Evolutionary conservation across 2,888 invertebrate species (phyloP), one percentile per base, ranked within the genome.

Genomic region (Agriopis leucophaearia): DNA sequence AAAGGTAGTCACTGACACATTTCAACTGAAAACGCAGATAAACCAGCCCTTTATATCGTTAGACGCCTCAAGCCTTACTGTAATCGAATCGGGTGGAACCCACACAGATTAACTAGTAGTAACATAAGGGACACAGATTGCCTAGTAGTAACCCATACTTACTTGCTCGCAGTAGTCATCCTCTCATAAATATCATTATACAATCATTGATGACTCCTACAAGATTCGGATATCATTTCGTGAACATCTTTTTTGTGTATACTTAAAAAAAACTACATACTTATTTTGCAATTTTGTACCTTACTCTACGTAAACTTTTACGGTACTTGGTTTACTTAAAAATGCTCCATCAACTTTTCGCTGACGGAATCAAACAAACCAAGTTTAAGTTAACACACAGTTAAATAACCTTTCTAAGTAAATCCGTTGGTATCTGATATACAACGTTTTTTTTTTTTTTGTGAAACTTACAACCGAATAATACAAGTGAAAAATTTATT

Each of bases 1-100:
- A 56, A 48, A 60, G 56, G 44, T 40, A 56, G 42, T 56, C 59
- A 65, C 65, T 69, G 58, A 70, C 67, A 74, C 77, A 73, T 78
- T 79, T 74, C 69, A 77, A 86, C 78, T 85, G 82, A 83, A 79
- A 78, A 74, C 64, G 76, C 75, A 71, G 81, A 84, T 86, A 82
- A 76, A 73, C 64, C 76, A 74, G 73, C 75, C 76, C 56, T 77
- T 82, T 85, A 84, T 85, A 85, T 80, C 69, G 68, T 76, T 73
- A 77, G 73, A 74, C 71, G 73, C 70, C 74, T 76, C 74, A 75
- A 69, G 73, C 61, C 45, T 66, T 68, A 75, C 71, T 67, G 66
- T 80, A 82, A 83, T 81, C 80, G 68, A 52, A 47, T 54, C 45
- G 54, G 69, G 66, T 66, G 73, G 62, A 27, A 68, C 56, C 56